Conservation (phyloP, 2,888 invertebrate genomes). For the Drosophila eohydei region DNA sequence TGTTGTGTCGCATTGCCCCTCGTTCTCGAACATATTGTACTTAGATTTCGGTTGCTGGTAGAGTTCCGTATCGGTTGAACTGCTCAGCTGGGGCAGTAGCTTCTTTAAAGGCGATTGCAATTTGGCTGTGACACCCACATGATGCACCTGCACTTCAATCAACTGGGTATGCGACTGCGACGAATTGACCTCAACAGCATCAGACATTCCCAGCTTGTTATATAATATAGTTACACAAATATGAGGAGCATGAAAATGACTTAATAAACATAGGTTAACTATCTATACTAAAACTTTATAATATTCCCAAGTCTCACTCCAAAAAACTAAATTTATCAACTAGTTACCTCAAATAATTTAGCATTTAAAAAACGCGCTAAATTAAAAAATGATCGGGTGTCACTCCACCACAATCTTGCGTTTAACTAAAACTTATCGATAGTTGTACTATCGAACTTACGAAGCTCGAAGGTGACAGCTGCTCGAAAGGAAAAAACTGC, state of each 20-base stretch:
- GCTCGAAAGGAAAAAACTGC: constrained; percentile 5
- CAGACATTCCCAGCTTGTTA: constrained; percentile 67
- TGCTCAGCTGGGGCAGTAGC: constrained; percentile 70
- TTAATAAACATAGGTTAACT: neutral
- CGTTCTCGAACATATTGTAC: constrained; percentile 69
- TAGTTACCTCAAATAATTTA: neutral
- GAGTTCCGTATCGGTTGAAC: constrained; percentile 80
- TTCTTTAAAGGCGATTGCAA: constrained; percentile 79
- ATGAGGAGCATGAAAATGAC: constrained; percentile 9
- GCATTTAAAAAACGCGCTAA: neutral
- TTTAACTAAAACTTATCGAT: constrained; percentile 28
- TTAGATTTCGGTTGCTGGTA: constrained; percentile 53
- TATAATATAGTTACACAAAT: neutral
- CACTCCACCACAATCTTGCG: neutral
- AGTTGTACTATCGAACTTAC: constrained; percentile 24
- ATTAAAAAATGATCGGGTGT: neutral
- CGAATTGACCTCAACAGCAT: constrained; percentile 62
- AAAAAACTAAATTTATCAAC: neutral
- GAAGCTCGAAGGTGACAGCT: constrained; percentile 18
- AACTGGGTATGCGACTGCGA: constrained; percentile 76
- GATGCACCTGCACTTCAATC: constrained; percentile 80
- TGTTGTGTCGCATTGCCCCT: constrained; percentile 39
- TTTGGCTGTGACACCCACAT: constrained; percentile 83
- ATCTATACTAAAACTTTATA: neutral
- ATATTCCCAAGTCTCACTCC: too few relatives aligned